phyloP scores from a whole-genome alignment of 2,113 vertebrate genomes.

The Ardeotis arabs region DNA sequence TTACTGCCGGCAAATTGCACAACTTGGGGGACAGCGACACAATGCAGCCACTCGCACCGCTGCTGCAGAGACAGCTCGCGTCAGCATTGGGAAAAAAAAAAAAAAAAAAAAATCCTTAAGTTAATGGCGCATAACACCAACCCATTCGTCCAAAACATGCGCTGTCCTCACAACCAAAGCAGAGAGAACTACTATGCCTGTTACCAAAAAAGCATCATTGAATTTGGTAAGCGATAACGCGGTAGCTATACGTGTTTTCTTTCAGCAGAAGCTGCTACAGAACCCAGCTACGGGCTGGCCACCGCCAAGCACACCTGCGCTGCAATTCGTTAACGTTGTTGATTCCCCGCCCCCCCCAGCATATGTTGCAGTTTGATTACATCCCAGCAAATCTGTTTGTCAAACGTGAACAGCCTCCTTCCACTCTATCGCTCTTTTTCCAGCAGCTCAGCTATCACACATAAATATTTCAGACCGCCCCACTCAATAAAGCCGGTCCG shows the following conservation, averaged over 20 bases:
- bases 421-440: not conserved
- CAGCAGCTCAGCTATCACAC: not conserved
- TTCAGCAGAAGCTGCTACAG: not conserved
- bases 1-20: too few relatives aligned
- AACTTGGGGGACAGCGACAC: too few relatives aligned
- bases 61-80: too few relatives aligned
- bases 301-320: rapidly evolving
- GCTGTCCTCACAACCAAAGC: rapidly evolving
- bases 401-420: not conserved
- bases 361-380: not conserved
- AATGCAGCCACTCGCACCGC: too few relatives aligned
- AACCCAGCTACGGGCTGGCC: not conserved
- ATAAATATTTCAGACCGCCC: not conserved
- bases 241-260: not conserved
- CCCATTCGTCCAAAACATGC: not conserved
- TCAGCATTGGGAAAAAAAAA: too few relatives aligned
- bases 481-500: not conserved
- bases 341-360: not conserved
- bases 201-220: not conserved
- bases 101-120: too few relatives aligned
- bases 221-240: not conserved
- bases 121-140: rapidly evolving
- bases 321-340: not conserved
- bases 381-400: slow-evolving; percentile 1
- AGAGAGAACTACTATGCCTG: not conserved